phyloP scores from a whole-genome alignment of 2,888 invertebrate genomes.

The Muscina levida region DNA sequence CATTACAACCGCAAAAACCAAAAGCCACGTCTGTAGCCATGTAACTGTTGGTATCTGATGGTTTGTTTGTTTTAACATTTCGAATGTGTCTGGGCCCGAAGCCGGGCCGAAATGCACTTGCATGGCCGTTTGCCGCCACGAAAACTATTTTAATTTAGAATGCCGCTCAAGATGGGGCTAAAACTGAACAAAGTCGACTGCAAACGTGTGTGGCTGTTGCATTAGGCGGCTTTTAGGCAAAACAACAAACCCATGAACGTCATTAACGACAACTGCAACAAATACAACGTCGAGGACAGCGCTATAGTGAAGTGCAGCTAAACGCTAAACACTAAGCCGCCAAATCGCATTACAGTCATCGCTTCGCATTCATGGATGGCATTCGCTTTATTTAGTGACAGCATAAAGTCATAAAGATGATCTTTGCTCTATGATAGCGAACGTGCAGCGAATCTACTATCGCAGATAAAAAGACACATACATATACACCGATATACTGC shows the following conservation, averaged over 20 bases:
- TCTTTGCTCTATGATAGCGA: slow-evolving; percentile 48
- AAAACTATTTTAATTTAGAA: slow-evolving; percentile 41
- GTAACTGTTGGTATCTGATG: slow-evolving; percentile 29
- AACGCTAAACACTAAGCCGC: slow-evolving; percentile 1
- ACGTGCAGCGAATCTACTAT: slow-evolving; percentile 37
- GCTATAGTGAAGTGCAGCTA: slow-evolving; percentile 7
- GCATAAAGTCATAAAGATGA: slow-evolving; percentile 55
- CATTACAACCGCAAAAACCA: slow-evolving; percentile 33
- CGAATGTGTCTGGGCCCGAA: not conserved
- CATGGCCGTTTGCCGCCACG: not conserved
- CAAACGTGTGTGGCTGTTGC: slow-evolving; percentile 21
- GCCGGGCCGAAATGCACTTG: slow-evolving; percentile 26
- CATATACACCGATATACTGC: not conserved
- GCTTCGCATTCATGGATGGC: slow-evolving; percentile 3
- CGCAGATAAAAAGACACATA: slow-evolving; percentile 37
- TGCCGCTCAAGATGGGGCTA: not conserved
- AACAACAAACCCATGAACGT: slow-evolving; percentile 23
- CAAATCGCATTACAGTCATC: slow-evolving; percentile 14
- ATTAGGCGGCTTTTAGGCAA: slow-evolving; percentile 36
- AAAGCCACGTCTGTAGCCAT: slow-evolving; percentile 1
- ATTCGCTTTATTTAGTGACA: slow-evolving; percentile 50
- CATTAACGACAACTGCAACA: slow-evolving; percentile 7
- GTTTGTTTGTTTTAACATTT: not conserved
- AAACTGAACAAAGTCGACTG: slow-evolving; percentile 26
- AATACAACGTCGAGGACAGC: no score